Evolutionary conservation across 2,797 vertebrate species (phyloP), one percentile per base, ranked within the genome.

Genomic region (Zenarchopterus dispar): DNA sequence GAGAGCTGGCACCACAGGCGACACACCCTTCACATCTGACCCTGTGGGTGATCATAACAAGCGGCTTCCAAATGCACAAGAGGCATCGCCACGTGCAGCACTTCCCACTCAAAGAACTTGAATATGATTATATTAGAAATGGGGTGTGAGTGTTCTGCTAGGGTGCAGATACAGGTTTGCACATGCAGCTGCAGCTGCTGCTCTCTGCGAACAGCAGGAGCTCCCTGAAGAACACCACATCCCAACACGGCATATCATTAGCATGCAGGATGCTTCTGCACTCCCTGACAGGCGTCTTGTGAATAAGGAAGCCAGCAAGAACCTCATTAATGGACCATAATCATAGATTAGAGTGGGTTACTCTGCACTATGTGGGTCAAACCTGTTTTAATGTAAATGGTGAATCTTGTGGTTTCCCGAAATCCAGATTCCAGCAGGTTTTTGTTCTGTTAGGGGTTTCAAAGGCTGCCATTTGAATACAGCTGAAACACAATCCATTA

Each of bases 201-300:
- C 56, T 84, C 62, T 70, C 50, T 36, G 58, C 24, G 47, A 46
- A 26, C 66, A 59, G 53, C 55, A 8, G 56, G 26, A 72, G 75
- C 58, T 81, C 88, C 84, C 83, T 47, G 42, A 82, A 80, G 89
- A 87, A 67, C 24, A 19, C 49, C 73, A 67, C 48, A 55, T 77
- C 82, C 86, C 86, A 73, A 68, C 59, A 64, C 80, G 48, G 76
- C 80, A 77, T 53, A 52, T 82, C 73, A 89, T 91, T 88, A 86
- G 64, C 84, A 89, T 86, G 80, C 78, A 76, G 62, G 64, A 81
- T 73, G 60, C 52, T 47, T 49, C 61, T 17, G 31, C 67, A 33
- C 47, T 57, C 55, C 36, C 55, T 26, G 43, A 75, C 79, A 68
- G 60, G 65, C 78, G 70, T 78, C 75, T 71, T 52, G 70, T 61